Evolutionary conservation across 2,888 invertebrate species (phyloP).

Genomic region (Amiota mariae): DNA sequence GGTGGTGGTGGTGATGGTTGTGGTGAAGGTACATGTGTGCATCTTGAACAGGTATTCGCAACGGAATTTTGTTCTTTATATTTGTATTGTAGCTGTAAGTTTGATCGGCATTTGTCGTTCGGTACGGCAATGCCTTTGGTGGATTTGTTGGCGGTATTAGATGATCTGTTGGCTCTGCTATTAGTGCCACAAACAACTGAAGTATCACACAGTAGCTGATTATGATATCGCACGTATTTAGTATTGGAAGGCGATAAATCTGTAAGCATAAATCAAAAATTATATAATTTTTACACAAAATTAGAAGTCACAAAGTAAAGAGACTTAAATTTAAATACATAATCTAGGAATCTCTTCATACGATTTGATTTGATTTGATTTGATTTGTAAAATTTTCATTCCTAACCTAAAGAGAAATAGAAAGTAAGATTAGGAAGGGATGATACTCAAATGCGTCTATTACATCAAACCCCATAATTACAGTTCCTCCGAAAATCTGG

Average conservation of each 20-base stretch:
- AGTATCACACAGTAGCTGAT: slow-evolving; percentile 34
- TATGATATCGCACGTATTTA: slow-evolving; percentile 32
- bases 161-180: slow-evolving; percentile 64
- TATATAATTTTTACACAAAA: no score
- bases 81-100: background rate
- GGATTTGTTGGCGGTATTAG: slow-evolving; percentile 66
- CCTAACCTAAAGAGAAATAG: no score
- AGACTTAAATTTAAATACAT: no score
- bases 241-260: slow-evolving; percentile 7
- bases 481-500: no score
- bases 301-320: no score
- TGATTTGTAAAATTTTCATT: no score
- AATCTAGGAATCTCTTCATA: no score
- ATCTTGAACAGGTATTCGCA: background rate
- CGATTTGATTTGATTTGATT: no score
- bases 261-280: background rate
- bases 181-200: slow-evolving; percentile 38
- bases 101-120: slow-evolving; percentile 27
- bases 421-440: no score
- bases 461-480: no score
- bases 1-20: slow-evolving; percentile 23
- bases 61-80: background rate
- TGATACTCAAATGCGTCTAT: no score
- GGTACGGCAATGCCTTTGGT: slow-evolving; percentile 39
- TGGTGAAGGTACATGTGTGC: background rate